Base-by-base conservation (phyloP, 2,888 invertebrate genomes). In the Saturnia pavonia region DNA sequence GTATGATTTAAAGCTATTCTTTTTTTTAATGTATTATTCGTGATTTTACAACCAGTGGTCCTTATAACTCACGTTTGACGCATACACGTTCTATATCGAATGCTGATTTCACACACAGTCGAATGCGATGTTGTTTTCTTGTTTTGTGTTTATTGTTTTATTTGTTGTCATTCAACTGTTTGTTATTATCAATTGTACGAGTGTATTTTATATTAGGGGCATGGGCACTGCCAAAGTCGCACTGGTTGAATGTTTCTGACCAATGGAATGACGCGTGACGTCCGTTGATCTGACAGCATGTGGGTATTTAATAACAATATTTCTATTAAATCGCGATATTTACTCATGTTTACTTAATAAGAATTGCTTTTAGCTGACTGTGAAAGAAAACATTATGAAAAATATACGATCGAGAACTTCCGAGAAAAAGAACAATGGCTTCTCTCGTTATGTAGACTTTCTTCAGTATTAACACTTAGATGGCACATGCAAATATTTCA, bases 101-200 rank as follows among this genome's bases (percentile, higher is more conserved):
- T 14, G 57, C 27, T 60, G 57, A 60, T 60, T 25, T 60, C 57
- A 60, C 48, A 51, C 48, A 51, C 54, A 54, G n/a, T 27, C 14
- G 27, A 60, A 27, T 60, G 9, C 14, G 54, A 22, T 25, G 27
- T 25, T 60, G 57, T 60, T 14, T 25, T 25, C 16, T 48, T 25
- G 19, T 12, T 60, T 19, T 4, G 57, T 14, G 6, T 60, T 60
- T 60, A 60, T 60, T 60, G 57, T 3, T 3, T 60, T 60, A 27
- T 60, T 60, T 60, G 57, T 57, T 57, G 12, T 57, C 25, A 27
- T 27, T 60, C 12, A 60, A 60, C 12, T 54, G 57, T 60, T 27
- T 60, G 27, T 14, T 60, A 14, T 60, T 60, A 3, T 16, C 11
- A 60, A 27, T 60, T 27, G 27, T 9, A 60, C 8, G 27, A 14